Conservation (phyloP, 1,140 invertebrate species). For the Episyrphus balteatus region DNA sequence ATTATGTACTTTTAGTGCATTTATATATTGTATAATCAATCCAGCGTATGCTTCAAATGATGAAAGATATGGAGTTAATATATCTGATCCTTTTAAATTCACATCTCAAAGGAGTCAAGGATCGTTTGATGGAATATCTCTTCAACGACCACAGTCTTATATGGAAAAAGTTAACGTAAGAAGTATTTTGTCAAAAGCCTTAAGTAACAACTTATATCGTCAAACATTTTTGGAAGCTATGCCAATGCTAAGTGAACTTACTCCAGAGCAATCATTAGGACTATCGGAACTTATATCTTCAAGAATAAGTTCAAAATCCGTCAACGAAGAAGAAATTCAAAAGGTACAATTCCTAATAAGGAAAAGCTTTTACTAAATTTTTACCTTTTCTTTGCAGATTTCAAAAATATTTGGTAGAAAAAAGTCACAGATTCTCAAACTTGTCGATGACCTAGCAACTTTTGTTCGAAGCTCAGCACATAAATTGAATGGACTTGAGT, state of each 20-base stretch:
- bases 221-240: constrained; percentile 46
- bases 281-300: constrained; percentile 49
- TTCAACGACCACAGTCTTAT: constrained; percentile 19
- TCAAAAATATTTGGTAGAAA: constrained; percentile 46
- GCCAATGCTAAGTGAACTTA: constrained; percentile 51
- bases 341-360: neutral
- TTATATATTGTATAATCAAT: too few species aligned
- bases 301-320: constrained; percentile 43
- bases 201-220: constrained; percentile 19
- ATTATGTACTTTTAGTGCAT: too few species aligned
- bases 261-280: constrained; percentile 45
- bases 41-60: too few species aligned
- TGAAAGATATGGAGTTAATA: too few species aligned
- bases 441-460: constrained; percentile 52
- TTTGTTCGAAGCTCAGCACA: constrained; percentile 41
- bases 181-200: constrained; percentile 27
- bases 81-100: too few species aligned
- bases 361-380: neutral
- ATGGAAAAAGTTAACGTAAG: constrained; percentile 32
- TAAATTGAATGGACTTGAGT: constrained; percentile 13
- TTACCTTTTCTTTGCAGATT: constrained; percentile 36
- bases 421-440: constrained; percentile 48
- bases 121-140: too few species aligned
- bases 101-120: too few species aligned
- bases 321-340: constrained; percentile 20